These are phyloP conservation scores for Solenodon paradoxus DNA, from an alignment of 2,113 vertebrate species.

Conservation along the genomic window DNA sequence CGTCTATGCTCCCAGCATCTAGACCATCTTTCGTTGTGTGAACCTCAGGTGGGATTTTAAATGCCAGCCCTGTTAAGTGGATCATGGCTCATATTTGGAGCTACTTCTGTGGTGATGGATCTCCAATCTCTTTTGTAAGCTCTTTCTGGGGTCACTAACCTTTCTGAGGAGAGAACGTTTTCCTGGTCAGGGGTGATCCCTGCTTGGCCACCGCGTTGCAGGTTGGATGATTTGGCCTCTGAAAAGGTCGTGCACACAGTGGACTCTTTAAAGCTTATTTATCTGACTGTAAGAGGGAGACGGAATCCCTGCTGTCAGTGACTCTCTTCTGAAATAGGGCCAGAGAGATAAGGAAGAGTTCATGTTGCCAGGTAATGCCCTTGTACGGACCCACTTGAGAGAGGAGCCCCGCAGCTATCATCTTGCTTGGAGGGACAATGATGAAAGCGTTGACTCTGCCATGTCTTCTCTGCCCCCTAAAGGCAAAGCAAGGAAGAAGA, in stretches of 20 bases:
- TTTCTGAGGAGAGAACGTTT: not conserved
- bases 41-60: not conserved
- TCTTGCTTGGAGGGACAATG: constrained; percentile 25
- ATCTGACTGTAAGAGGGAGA: constrained; percentile 49
- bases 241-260: not conserved
- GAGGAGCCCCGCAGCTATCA: not conserved
- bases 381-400: constrained; percentile 28
- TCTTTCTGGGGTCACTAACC: not conserved
- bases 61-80: not conserved
- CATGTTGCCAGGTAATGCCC: constrained; percentile 49
- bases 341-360: constrained; percentile 58
- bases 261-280: constrained; percentile 60
- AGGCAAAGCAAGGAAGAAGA: not conserved
- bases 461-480: not conserved
- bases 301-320: constrained; percentile 41
- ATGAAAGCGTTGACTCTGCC: not conserved
- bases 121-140: not conserved
- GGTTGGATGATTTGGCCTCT: constrained; percentile 36
- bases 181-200: not conserved
- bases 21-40: not conserved
- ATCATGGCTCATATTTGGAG: not conserved
- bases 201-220: not conserved
- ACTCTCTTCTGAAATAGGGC: constrained; percentile 55
- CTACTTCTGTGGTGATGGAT: not conserved
- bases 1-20: not conserved